Base-by-base conservation (phyloP, 2,113 vertebrate species). In the Tetrax tetrax region DNA sequence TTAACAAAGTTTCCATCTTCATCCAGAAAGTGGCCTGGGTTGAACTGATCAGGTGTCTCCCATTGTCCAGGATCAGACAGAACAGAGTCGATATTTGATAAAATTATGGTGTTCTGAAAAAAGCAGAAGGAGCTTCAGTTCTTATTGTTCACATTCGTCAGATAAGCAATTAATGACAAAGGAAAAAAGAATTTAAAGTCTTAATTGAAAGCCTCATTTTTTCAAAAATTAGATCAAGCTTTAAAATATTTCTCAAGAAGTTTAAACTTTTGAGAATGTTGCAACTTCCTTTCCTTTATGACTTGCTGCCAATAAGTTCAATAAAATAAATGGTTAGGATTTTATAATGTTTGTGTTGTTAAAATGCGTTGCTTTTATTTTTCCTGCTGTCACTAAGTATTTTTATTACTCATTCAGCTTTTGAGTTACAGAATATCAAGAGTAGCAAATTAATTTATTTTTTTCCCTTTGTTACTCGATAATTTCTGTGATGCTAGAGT, bases 41-140 rank as follows among this genome's bases (percentile, higher is more conserved):
- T 97, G 95, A 97, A 97, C 51, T 96, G 81, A 38, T 54, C 17
- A 16, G 96, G 96, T n/a, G 82, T 97, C 80, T 97, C 93, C 97
- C 96, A 97, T 92, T 90, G 90, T 63, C 22, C 81, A 29, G 96
- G 94, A 83, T 97, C 93, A 31, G 48, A 38, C 35, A 98, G 71
- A 83, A 96, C 92, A 21, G 97, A 97, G 21, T 92, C 91, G 83
- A 97, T 85, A 59, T 95, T 96, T 59, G 81, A 45, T 50, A 97
- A 66, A 81, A 98, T 27, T 5, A 77, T 1, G 6, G 97, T 97
- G 8, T 96, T 69, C 97, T 98, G 78, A 24, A 80, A 75, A 90
- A 80, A 64, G 27, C 2, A 89, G 11, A 22, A 89, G 14, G 1
- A 2, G 12, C 19, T 53, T 90, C 35, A 81, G 35, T 60, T 69